Conservation (phyloP, 1,140 invertebrate species). For the Antheraea mylitta region DNA sequence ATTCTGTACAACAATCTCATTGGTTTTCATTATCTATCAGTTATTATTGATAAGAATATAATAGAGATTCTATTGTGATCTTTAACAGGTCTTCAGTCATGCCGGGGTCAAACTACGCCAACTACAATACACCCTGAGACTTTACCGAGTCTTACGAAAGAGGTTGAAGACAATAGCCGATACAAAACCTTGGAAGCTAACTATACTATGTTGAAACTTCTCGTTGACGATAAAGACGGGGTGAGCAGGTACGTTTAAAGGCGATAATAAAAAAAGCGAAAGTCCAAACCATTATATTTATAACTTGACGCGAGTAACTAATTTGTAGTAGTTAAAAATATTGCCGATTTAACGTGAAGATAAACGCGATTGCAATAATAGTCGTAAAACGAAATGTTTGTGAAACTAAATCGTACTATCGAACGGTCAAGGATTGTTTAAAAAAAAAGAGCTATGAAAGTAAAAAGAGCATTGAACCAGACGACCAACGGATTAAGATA, state of each 20-base stretch:
- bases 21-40: too few species aligned
- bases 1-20: too few species aligned
- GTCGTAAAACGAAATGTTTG: slow-evolving; percentile 1
- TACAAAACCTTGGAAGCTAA: slow-evolving; percentile 71
- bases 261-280: background rate
- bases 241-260: slow-evolving; percentile 52
- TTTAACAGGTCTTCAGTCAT: slow-evolving; percentile 39
- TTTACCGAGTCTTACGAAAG: slow-evolving; percentile 51
- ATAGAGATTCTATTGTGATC: background rate
- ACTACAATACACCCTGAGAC: slow-evolving; percentile 28
- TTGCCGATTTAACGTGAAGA: background rate
- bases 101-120: slow-evolving; percentile 31
- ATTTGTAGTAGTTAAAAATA: slow-evolving; percentile 2
- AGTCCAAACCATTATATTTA: background rate
- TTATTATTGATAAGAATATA: background rate
- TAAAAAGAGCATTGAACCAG: background rate
- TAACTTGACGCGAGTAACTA: background rate
- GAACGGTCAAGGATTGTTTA: background rate
- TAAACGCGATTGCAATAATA: background rate
- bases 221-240: slow-evolving; percentile 68
- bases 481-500: background rate
- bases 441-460: background rate
- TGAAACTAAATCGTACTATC: background rate
- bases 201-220: slow-evolving; percentile 60
- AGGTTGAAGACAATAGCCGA: slow-evolving; percentile 68